phyloP scores from a whole-genome alignment of 2,797 vertebrate species.

The Decapterus maruadsi region DNA sequence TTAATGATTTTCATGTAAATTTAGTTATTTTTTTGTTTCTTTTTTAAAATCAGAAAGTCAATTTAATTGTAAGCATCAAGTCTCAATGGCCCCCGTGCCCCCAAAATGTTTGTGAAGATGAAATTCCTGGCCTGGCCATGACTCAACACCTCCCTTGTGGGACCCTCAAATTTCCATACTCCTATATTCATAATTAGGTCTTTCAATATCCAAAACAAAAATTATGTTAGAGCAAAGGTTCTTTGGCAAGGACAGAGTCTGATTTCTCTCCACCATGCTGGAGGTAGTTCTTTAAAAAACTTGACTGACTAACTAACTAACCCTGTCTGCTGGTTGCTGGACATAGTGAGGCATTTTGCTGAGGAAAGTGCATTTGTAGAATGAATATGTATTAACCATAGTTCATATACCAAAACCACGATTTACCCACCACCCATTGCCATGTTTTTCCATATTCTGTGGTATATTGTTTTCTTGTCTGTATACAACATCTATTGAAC shows the following conservation, averaged over 20 bases:
- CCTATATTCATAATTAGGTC: conserved; percentile 21
- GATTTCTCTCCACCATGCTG: conserved; percentile 5
- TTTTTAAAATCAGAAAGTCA: too few relatives aligned
- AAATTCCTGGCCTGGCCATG: neutral
- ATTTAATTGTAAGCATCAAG: too few relatives aligned
- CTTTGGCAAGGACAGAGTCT: conserved; percentile 18
- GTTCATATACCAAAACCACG: neutral
- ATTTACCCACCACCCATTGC: neutral
- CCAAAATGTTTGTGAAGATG: too few relatives aligned
- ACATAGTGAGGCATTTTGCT: neutral
- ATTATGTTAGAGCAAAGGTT: neutral
- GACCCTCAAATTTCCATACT: conserved; percentile 22
- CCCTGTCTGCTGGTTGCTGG: neutral
- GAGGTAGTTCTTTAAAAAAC: neutral
- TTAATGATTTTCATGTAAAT: too few relatives aligned
- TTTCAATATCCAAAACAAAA: conserved; percentile 21
- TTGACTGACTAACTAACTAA: neutral
- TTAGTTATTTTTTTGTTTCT: too few relatives aligned
- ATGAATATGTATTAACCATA: neutral
- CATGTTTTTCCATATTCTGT: too few relatives aligned
- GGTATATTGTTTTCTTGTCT: too few relatives aligned
- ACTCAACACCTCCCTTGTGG: conserved; percentile 26
- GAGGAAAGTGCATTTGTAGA: too few relatives aligned
- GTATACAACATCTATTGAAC: too few relatives aligned
- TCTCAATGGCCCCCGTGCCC: too few relatives aligned